These are phyloP conservation scores for Scalopus aquaticus DNA, from an alignment of 2,113 vertebrate species.

Conservation along the genomic window DNA sequence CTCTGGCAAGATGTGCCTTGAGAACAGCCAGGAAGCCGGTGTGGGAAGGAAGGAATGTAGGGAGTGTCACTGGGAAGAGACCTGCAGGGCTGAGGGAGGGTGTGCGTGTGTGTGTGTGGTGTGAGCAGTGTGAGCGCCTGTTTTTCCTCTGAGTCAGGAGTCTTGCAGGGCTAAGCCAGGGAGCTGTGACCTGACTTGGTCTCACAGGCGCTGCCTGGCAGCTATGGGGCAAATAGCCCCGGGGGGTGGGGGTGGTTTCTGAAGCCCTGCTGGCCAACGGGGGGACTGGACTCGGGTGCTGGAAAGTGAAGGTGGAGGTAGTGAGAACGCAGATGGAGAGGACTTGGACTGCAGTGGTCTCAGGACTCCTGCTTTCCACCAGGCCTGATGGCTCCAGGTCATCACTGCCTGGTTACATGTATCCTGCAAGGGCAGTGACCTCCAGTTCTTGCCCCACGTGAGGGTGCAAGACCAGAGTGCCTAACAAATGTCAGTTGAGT, in stretches of 20 bases:
- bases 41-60: background rate
- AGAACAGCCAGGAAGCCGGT: background rate
- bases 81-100: background rate
- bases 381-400: background rate
- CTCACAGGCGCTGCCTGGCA: background rate
- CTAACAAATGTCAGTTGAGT: background rate
- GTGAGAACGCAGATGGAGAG: background rate
- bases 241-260: too few species aligned
- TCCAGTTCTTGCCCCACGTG: background rate
- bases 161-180: background rate
- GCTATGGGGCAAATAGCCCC: background rate
- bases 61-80: background rate
- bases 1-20: background rate
- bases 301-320: background rate
- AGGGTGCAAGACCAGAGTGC: background rate
- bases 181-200: too few species aligned
- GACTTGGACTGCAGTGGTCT: fast-evolving
- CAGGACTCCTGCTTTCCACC: background rate
- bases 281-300: background rate
- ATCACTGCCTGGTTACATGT: background rate
- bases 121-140: too few species aligned
- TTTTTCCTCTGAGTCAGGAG: background rate
- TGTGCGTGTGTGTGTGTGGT: background rate
- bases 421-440: fast-evolving
- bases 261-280: too few species aligned